Evolutionary conservation across 2,113 vertebrate genomes (phyloP), one percentile per base, ranked within the genome.

Genomic region (Cynocephalus volans): DNA sequence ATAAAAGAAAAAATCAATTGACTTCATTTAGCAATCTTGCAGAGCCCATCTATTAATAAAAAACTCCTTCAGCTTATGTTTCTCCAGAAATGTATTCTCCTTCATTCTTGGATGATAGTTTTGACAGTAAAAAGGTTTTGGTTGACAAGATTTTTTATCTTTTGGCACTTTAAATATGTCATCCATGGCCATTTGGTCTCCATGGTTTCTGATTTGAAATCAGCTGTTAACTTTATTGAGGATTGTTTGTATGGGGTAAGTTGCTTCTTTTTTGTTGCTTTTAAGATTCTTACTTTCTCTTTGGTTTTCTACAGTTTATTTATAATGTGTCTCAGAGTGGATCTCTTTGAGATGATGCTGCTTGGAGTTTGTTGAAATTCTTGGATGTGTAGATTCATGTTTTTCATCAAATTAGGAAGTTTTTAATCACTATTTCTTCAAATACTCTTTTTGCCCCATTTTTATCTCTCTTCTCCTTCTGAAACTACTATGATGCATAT

Each of bases 91-190:
- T 67, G 21, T 86, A 36, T 85, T 79, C 45, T 64, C 31, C 56
- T 69, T 77, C n/a, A 79, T 69, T 79, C 8, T 48, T 69, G 56
- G 69, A 79, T 26, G 8, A 50, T 73, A 75, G 64, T 75, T 82
- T 96, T 87, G 24, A 73, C 41, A 41, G 9, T 41, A 36, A 85
- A 67, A 17, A 45, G 94, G 28, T 76, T 91, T 86, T 86, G 41
- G 15, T 87, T 9, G 41, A 28, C 24, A 52, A 2, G 3, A 41
- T 76, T 28, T 64, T 75, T 58, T 76, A 83, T 31, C 50, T 83
- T 86, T 81, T 2, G 10, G 24, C 23, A 50, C 13, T 64, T 93
- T 28, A 3, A 52, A 65, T 48, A 91, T 56, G 31, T 69, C 17
- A 72, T 65, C 72, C 1, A 28, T 14, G 73, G 26, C 6, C 36